These are phyloP conservation scores for Papilio glaucus DNA, from an alignment of 1,140 invertebrate genomes.

Conservation along the genomic window DNA sequence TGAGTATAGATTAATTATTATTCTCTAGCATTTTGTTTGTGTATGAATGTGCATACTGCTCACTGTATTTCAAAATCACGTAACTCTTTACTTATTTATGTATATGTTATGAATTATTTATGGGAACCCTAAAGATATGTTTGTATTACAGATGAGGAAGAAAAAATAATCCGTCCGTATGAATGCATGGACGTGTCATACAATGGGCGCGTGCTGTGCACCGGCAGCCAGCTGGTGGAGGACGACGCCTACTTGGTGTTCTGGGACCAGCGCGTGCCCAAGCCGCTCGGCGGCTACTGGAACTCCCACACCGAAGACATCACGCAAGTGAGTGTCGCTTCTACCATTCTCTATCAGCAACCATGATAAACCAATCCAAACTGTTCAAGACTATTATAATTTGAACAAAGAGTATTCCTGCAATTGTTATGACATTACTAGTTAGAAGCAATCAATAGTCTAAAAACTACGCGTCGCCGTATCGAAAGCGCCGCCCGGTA, in stretches of 20 bases:
- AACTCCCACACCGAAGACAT: conserved; percentile 94
- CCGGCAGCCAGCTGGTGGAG: conserved; percentile 89
- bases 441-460: too few species aligned
- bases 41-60: too few species aligned
- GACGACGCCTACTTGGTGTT: conserved; percentile 91
- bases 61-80: too few species aligned
- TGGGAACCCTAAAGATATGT: background rate
- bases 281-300: conserved; percentile 92
- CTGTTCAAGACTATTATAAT: too few species aligned
- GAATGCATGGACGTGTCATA: conserved; percentile 90
- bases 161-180: conserved; percentile 74
- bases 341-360: background rate
- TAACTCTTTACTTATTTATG: background rate
- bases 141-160: conserved; percentile 71
- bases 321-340: conserved; percentile 84
- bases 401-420: too few species aligned
- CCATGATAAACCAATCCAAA: too few species aligned
- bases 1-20: too few species aligned
- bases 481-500: too few species aligned
- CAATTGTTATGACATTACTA: too few species aligned
- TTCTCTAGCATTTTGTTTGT: too few species aligned
- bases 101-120: background rate
- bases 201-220: conserved; percentile 89
- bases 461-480: too few species aligned
- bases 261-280: conserved; percentile 89